Evolutionary conservation across 2,888 invertebrate genomes (phyloP), one percentile per base, ranked within the genome.

Genomic region (Papilio demoleus): DNA sequence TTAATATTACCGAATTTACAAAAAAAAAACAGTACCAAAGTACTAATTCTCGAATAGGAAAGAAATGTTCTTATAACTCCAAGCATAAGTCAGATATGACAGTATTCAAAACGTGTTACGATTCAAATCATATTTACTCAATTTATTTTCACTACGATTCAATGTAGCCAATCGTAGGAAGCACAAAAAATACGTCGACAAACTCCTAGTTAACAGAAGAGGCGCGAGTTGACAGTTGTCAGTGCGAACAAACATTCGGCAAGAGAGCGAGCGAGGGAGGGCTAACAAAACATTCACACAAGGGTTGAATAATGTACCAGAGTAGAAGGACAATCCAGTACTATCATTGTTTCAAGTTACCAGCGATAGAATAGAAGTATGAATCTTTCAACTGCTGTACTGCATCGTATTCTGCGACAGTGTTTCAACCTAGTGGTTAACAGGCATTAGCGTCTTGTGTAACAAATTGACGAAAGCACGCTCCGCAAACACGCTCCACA

Each of bases 401-500:
- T n/a, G n/a, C n/a, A 6, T 11, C 0, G n/a, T 17, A 4, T 17
- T 5, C 5, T 6, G 1, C 5, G 5, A 42, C 42, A 17, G 4
- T 42, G 42, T 42, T 42, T 17, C 17, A 8, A 5, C n/a, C 42
- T 17, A n/a, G 17, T 42, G 8, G n/a, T 5, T 17, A 50, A 1
- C 11, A 14, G 50, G 11, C 50, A 42, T 31, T 38, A 59, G 22
- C 59, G 22, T 36, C 5, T 17, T 38, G 36, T 17, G 59, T 56
- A 31, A 59, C 36, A 34, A 59, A 59, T 59, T 59, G 59, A 59
- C 38, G 36, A 22, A 36, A 59, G 59, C 59, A 59, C 36, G 59
- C 36, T 59, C 59, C 59, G 22, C 59, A 59, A 36, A 59, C 38
- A 59, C 38, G 22, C 38, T 59, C 17, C 11, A n/a, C 59, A 19